Conservation (phyloP, 2,888 invertebrate genomes). For the Quadriops clusia region DNA sequence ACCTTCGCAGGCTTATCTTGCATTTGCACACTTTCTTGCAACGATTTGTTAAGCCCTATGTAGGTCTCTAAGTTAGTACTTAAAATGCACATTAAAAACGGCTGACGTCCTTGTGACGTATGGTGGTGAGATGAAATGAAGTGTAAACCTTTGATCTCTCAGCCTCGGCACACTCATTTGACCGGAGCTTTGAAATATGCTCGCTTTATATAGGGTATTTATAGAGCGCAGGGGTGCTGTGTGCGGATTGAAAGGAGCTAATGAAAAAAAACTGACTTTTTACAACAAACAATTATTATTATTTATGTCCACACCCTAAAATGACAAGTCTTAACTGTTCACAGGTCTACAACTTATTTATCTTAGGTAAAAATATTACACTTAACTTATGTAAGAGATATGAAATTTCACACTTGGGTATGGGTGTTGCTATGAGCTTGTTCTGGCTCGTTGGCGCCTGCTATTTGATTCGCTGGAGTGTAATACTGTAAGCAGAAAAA, state of each 20-base stretch:
- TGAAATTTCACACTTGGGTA: slow-evolving; percentile 64
- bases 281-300: slow-evolving; percentile 28
- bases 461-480: slow-evolving; percentile 67
- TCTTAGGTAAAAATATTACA: slow-evolving; percentile 21
- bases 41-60: not conserved
- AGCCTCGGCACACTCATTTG: slow-evolving; percentile 4
- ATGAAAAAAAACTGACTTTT: slow-evolving; percentile 13
- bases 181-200: too few species aligned
- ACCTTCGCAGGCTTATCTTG: slow-evolving; percentile 14
- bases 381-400: not conserved
- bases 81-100: not conserved
- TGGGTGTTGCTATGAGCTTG: slow-evolving; percentile 74
- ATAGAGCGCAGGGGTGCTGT: not conserved
- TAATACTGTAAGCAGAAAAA: slow-evolving; percentile 60
- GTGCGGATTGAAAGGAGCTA: slow-evolving; percentile 7
- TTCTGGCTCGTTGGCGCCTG: slow-evolving; percentile 55
- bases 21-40: slow-evolving; percentile 4
- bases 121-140: slow-evolving; percentile 8
- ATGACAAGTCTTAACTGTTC: slow-evolving; percentile 24
- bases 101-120: not conserved
- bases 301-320: slow-evolving; percentile 27
- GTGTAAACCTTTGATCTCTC: slow-evolving; percentile 10
- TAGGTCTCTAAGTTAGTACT: slow-evolving; percentile 1
- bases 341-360: slow-evolving; percentile 24
- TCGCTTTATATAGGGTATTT: not conserved